A percentile compares a stretch with the other conserved stretches of the same genome.
Evolutionary conservation across 2,113 vertebrate species (phyloP).

Genomic region (Siniperca knerii): DNA sequence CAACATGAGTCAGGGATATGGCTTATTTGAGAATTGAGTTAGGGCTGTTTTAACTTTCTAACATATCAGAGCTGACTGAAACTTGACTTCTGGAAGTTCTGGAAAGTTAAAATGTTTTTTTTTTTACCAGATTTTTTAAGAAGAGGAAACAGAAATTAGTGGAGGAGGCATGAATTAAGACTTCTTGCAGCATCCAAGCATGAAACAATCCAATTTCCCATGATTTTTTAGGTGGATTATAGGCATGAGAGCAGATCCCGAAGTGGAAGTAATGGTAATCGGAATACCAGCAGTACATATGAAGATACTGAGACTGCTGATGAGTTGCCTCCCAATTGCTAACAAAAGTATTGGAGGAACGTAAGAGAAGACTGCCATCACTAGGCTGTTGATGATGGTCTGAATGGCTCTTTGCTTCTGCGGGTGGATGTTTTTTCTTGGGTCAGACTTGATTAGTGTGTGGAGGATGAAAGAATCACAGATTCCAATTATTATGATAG

Average conservation of each 20-base stretch:
- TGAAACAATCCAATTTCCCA: conserved; percentile 34
- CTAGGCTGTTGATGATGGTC: conserved; percentile 69
- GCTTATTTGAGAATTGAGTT: neutral
- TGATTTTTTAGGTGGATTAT: conserved; percentile 56
- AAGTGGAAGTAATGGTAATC: neutral
- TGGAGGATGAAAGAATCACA: conserved; percentile 67
- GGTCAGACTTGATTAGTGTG: conserved; percentile 42
- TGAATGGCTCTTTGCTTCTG: conserved; percentile 76
- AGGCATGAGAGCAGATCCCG: conserved; percentile 64
- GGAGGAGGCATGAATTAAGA: neutral
- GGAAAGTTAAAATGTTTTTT: neutral
- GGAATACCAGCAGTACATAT: neutral
- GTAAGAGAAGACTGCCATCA: conserved; percentile 55
- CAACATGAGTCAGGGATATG: neutral
- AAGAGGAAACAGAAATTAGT: neutral
- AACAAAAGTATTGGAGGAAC: conserved; percentile 54
- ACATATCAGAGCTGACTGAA: neutral
- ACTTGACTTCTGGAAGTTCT: neutral
- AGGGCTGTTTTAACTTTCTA: neutral
- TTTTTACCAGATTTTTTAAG: too few relatives aligned
- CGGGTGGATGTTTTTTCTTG: conserved; percentile 55
- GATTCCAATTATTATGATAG: conserved; percentile 42
- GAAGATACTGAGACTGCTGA: rapidly evolving
- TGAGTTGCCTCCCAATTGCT: rapidly evolving
- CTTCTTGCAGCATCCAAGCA: neutral